These are phyloP conservation scores for Cosmia trapezina DNA, from an alignment of 2,888 invertebrate genomes.

Conservation along the genomic window DNA sequence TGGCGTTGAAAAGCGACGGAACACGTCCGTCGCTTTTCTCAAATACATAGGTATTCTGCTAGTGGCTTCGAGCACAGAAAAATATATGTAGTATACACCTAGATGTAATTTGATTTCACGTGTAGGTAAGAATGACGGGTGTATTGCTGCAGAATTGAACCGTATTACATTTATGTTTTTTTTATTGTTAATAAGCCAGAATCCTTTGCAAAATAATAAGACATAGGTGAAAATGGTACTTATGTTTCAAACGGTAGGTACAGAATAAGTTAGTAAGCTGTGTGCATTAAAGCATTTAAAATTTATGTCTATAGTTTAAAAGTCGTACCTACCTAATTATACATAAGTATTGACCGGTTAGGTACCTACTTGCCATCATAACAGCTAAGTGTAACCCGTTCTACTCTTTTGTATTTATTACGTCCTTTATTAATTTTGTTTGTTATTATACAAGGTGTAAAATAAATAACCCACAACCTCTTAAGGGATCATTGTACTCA, in stretches of 20 bases:
- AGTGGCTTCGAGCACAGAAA: background rate
- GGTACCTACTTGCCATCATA: constrained; percentile 20
- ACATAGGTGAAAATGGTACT: background rate
- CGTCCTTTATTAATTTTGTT: no score
- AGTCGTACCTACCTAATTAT: constrained; percentile 13
- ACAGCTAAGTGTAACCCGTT: constrained; percentile 34
- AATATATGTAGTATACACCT: background rate
- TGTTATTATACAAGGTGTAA: no score
- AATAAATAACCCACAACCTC: no score
- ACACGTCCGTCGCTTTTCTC: constrained; percentile 1
- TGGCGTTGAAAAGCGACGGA: no score
- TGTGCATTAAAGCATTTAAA: background rate
- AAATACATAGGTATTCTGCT: constrained; percentile 7
- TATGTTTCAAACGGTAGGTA: background rate
- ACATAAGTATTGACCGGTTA: constrained; percentile 21
- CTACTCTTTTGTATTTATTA: constrained; percentile 30
- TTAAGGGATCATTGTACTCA: no score
- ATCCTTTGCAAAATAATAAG: no score
- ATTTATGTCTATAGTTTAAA: constrained; percentile 11
- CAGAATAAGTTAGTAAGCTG: background rate
- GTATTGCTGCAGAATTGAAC: no score
- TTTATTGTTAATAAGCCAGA: background rate
- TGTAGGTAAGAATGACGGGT: no score
- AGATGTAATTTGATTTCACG: background rate
- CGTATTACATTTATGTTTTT: background rate